Conservation (phyloP, 1,140 invertebrate species). For the Megalopta genalis region DNA sequence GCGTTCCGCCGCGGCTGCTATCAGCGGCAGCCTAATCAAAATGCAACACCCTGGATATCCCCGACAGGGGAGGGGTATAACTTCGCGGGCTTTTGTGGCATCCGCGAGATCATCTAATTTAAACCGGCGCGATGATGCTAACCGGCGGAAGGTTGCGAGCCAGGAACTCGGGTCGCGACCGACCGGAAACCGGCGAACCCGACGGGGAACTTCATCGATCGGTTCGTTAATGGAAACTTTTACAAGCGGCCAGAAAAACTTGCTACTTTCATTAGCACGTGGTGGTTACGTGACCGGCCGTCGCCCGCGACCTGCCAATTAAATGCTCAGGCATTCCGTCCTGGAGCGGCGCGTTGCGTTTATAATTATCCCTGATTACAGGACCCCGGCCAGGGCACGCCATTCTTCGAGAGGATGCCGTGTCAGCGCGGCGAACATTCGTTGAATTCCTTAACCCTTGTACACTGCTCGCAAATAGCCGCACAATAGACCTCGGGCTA, state of each 20-base stretch:
- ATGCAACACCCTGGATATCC: neutral
- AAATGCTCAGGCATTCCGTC: neutral
- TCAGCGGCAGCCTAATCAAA: neutral
- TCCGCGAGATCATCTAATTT: neutral
- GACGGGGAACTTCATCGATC: slow-evolving; percentile 24
- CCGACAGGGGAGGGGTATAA: neutral
- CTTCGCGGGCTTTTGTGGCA: neutral
- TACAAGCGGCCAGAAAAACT: slow-evolving; percentile 19
- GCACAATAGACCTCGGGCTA: too few species aligned
- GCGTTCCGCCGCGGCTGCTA: neutral
- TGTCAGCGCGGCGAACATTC: too few species aligned
- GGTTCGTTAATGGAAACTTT: slow-evolving; percentile 34
- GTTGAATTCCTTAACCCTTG: too few species aligned
- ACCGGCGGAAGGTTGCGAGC: neutral
- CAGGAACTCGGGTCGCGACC: neutral
- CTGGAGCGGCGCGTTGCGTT: slow-evolving; percentile 7
- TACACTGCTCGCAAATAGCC: too few species aligned
- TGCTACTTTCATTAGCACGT: slow-evolving; percentile 13
- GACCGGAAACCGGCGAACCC: neutral
- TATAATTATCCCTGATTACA: neutral
- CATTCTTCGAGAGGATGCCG: neutral
- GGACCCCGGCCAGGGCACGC: too few species aligned
- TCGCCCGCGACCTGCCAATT: neutral
- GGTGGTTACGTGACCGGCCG: slow-evolving; percentile 18
- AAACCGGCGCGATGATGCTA: neutral